Base-by-base conservation (phyloP, 1,140 invertebrate species). In the Halesus radiatus region DNA sequence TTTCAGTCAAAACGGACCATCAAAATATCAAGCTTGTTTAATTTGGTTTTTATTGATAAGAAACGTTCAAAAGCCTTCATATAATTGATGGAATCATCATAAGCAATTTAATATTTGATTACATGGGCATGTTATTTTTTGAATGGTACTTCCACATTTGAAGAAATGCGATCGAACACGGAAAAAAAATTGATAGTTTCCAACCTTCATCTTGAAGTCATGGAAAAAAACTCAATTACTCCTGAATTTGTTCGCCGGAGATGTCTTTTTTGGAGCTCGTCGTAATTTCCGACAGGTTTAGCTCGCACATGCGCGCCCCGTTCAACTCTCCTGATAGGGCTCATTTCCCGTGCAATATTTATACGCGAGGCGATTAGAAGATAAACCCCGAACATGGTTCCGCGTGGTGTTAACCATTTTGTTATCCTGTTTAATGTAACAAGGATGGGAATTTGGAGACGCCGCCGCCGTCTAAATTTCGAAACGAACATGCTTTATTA, bases 281-380 rank as follows among this genome's bases (percentile, higher is more conserved):
- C 23, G 68, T 72, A 72, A 72, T 72, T 72, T 72, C 68, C 68
- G 26, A 45, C n/a, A 72, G 37, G 37, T 45, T 45, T 45, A 45
- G 10, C 37, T 45, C 13, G 32, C 37, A 10, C 37, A 8, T 45
- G 37, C 72, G 52, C 22, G 50, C 20, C 8, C n/a, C 16, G 13
- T 13, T 0, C 13, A 15, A 16, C 18, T 29, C 72, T 45, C 22
- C 53, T 32, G 74, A 60, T 32, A 76, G 16, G 18, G 15, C 56
- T 37, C 56, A 60, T 76, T 62, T 76, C 74, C 74, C 45, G 74
- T 76, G 74, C 56, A 76, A 60, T 76, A 60, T 75, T 76, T 76
- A 76, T 76, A 37, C 26, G 74, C 52, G 29, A 26, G 22, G 26
- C 54, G 56, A 76, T 76, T 76, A 76, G 13, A 23, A 54, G 54